Evolutionary conservation across 1,140 invertebrate genomes (phyloP).

Genomic region (Drosophila triauraria): DNA sequence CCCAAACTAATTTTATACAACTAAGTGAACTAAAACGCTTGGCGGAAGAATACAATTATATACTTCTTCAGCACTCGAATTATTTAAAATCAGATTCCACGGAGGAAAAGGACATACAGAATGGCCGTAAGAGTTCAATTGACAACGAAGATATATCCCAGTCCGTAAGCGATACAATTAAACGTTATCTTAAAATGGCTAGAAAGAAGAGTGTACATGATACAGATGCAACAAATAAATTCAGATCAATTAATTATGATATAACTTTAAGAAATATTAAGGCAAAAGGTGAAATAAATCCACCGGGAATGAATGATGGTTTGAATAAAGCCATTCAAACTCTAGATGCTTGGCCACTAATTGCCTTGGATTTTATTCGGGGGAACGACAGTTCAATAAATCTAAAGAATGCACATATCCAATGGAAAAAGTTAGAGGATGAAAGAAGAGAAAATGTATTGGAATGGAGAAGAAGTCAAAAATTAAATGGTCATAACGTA

Average conservation of each 20-base stretch:
- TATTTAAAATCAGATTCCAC: background rate
- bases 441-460: slow-evolving; percentile 54
- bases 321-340: slow-evolving; percentile 91
- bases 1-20: slow-evolving; percentile 74
- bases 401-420: slow-evolving; percentile 54
- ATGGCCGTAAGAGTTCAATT: slow-evolving; percentile 89
- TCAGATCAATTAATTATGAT: slow-evolving; percentile 95
- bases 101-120: slow-evolving; percentile 20
- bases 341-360: slow-evolving; percentile 89
- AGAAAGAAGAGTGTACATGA: slow-evolving; percentile 93
- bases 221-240: slow-evolving; percentile 89
- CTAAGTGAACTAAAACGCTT: slow-evolving; percentile 62
- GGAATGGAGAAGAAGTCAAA: slow-evolving; percentile 49
- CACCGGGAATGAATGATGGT: slow-evolving; percentile 90
- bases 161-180: slow-evolving; percentile 94
- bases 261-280: slow-evolving; percentile 93
- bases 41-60: slow-evolving; percentile 49
- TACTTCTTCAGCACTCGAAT: background rate
- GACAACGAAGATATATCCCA: slow-evolving; percentile 94
- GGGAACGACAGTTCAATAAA: slow-evolving; percentile 56
- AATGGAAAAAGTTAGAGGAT: slow-evolving; percentile 65
- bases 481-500: slow-evolving; percentile 2
- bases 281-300: slow-evolving; percentile 90
- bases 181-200: slow-evolving; percentile 93
- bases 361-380: slow-evolving; percentile 69